A percentile compares a stretch with the other conserved stretches of the same genome.
Conservation (phyloP, 2,113 vertebrate species). For the Trematomus loennbergii region DNA sequence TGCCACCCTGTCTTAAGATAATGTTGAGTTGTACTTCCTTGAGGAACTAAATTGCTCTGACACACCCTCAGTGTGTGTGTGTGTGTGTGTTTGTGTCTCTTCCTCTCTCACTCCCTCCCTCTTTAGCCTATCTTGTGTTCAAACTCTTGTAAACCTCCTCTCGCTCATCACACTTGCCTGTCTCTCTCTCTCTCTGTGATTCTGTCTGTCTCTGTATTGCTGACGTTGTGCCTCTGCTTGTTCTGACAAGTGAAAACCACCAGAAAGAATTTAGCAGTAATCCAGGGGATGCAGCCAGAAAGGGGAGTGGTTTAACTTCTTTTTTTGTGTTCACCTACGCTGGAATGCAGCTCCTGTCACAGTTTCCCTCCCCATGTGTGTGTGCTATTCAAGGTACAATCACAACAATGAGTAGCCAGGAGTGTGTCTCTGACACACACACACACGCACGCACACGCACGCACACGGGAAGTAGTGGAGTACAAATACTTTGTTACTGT, state of each 20-base stretch:
- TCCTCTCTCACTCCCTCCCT: slow-evolving; percentile 50
- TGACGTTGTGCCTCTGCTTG: slow-evolving; percentile 81
- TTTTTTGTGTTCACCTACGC: slow-evolving; percentile 71
- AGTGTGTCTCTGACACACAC: slow-evolving; percentile 9
- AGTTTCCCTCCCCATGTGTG: slow-evolving; percentile 20
- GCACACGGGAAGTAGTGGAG: neutral
- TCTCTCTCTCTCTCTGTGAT: neutral
- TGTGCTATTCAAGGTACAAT: slow-evolving; percentile 30
- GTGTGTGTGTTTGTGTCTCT: slow-evolving; percentile 15
- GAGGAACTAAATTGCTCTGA: slow-evolving; percentile 87
- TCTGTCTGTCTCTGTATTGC: slow-evolving; percentile 50
- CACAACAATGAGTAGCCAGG: slow-evolving; percentile 49
- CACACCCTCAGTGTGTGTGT: slow-evolving; percentile 78
- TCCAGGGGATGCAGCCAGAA: slow-evolving; percentile 76
- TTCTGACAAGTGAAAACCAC: slow-evolving; percentile 83
- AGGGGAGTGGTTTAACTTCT: slow-evolving; percentile 78
- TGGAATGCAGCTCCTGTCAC: slow-evolving; percentile 79
- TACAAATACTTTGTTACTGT: no score
- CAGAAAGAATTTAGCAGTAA: slow-evolving; percentile 84
- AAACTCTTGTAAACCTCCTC: slow-evolving; percentile 25
- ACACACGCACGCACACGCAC: neutral
- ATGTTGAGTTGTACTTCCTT: slow-evolving; percentile 85
- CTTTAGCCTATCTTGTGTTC: slow-evolving; percentile 26
- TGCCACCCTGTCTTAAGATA: slow-evolving; percentile 79
- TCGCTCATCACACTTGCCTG: slow-evolving; percentile 21